A percentile compares a stretch with the other conserved stretches of the same genome.
Conservation (phyloP, 2,888 invertebrate species). For the Tuta absoluta region DNA sequence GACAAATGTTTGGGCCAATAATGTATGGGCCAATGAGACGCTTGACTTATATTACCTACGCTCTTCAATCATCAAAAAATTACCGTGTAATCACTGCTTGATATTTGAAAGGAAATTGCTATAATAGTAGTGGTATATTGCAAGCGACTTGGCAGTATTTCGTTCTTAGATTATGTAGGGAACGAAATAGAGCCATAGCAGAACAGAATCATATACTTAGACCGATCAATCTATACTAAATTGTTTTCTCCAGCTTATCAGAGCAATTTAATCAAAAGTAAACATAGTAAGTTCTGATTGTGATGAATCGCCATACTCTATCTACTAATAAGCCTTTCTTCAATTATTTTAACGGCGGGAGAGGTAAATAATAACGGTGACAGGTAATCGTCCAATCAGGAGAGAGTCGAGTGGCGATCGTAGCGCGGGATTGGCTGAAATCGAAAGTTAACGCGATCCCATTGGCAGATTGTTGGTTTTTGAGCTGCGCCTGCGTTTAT, state of each 20-base stretch:
- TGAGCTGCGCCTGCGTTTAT: conserved; percentile 38
- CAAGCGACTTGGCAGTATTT: conserved; percentile 13
- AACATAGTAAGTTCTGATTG: conserved; percentile 17
- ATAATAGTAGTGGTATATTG: conserved; percentile 20
- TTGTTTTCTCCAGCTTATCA: conserved; percentile 24
- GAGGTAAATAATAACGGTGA: conserved; percentile 36
- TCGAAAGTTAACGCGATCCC: conserved; percentile 54
- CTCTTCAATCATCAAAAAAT: conserved; percentile 15
- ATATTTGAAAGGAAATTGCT: conserved; percentile 24
- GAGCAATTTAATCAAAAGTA: conserved; percentile 22
- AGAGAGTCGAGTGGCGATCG: conserved; percentile 50
- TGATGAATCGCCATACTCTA: conserved; percentile 15
- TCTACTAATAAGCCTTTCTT: conserved; percentile 29
- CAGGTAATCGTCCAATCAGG: conserved; percentile 40
- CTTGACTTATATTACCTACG: not conserved
- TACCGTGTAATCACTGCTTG: conserved; percentile 15
- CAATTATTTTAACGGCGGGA: conserved; percentile 37
- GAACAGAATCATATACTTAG: conserved; percentile 16
- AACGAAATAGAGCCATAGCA: conserved; percentile 24
- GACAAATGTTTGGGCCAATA: not conserved
- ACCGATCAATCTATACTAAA: conserved; percentile 11
- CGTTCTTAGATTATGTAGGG: conserved; percentile 17
- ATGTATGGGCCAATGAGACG: conserved; percentile 2
- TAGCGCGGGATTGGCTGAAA: conserved; percentile 52
- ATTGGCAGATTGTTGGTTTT: conserved; percentile 48